Conservation (phyloP, 2,888 invertebrate species). For the Cryptus armator region DNA sequence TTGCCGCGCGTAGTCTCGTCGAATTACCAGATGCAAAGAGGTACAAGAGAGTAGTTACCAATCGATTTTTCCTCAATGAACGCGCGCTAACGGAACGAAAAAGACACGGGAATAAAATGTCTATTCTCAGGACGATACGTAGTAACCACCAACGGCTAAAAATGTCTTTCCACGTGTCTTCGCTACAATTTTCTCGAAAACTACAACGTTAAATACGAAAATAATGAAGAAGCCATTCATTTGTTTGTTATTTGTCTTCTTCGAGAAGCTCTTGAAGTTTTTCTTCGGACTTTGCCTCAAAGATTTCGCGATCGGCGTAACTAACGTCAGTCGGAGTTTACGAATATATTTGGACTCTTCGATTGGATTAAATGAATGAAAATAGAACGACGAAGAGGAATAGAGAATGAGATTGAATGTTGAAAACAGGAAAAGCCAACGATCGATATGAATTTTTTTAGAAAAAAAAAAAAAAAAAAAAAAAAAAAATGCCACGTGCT, state of each 20-base stretch:
- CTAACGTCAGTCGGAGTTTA: too few species aligned
- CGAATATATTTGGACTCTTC: not conserved
- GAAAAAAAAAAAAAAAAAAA: too few species aligned
- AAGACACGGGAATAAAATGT: not conserved
- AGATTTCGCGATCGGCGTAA: too few species aligned
- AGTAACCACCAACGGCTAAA: not conserved
- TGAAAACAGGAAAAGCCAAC: not conserved
- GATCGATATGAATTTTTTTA: too few species aligned
- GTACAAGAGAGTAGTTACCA: not conserved
- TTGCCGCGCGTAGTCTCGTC: not conserved
- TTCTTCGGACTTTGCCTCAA: too few species aligned
- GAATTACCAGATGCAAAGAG: constrained; percentile 21
- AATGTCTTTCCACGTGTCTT: not conserved
- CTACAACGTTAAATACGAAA: too few species aligned
- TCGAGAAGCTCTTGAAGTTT: too few species aligned
- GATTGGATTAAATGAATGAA: not conserved
- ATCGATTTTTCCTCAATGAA: constrained; percentile 1
- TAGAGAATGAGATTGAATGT: not conserved
- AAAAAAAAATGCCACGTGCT: too few species aligned
- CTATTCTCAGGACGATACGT: not conserved
- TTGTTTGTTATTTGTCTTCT: too few species aligned
- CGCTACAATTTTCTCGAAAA: too few species aligned
- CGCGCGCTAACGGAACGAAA: not conserved
- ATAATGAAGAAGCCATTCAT: too few species aligned
- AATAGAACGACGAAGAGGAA: not conserved